Percentiles rank a stretch among this genome's conserved stretches.
Conservation (phyloP, 2,797 vertebrate genomes). For the Onychomys torridus region DNA sequence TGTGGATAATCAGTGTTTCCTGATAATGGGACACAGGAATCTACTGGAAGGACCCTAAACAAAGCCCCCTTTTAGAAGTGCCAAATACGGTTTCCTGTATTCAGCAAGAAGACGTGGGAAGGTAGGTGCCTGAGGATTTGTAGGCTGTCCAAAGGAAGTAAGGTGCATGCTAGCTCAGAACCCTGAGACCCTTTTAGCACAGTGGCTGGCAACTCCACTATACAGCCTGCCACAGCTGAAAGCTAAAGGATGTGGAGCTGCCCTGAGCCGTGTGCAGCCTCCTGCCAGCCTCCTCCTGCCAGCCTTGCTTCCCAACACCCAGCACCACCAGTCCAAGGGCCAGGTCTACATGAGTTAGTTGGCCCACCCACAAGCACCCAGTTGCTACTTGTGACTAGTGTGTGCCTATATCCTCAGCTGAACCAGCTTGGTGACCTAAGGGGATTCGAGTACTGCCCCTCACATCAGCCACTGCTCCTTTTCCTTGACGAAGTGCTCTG, state of each 20-base stretch:
- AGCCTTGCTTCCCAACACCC: neutral
- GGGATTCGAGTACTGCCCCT: conserved; percentile 11
- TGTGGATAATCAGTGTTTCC: conserved; percentile 24
- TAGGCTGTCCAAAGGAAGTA: conserved; percentile 31
- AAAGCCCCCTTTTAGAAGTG: conserved; percentile 32
- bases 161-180: conserved; percentile 53
- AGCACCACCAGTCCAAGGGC: conserved; percentile 8
- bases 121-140: neutral
- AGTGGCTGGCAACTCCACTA: neutral
- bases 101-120: conserved; percentile 35
- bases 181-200: conserved; percentile 1
- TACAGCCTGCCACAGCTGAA: neutral
- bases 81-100: neutral
- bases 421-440: neutral
- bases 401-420: neutral
- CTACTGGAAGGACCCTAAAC: conserved; percentile 45
- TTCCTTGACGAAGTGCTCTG: conserved; percentile 93
- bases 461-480: conserved; percentile 94
- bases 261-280: conserved; percentile 2
- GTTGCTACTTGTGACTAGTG: neutral
- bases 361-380: conserved; percentile 29
- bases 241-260: neutral
- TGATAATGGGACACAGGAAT: conserved; percentile 25
- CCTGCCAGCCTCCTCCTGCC: neutral
- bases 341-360: neutral